Evolutionary conservation across 2,113 vertebrate genomes (phyloP), one percentile per base, ranked within the genome.

Genomic region (Chionodraco myersi): DNA sequence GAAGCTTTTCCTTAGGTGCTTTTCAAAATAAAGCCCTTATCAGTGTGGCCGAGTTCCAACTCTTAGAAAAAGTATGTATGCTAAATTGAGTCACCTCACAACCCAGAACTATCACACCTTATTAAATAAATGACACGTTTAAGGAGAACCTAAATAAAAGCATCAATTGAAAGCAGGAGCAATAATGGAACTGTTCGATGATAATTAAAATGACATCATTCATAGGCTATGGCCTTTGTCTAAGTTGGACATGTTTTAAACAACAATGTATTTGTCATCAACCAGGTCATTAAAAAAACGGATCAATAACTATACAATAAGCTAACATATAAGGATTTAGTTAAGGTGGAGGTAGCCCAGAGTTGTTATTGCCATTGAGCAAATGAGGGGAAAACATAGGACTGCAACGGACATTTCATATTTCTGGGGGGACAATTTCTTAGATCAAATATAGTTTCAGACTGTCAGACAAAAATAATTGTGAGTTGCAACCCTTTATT

Each of bases 11-110:
- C 90, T 80, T 49, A 15, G 10, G 6, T 4, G 3, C 54, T 54
- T 90, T 92, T 91, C 90, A 91, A 61, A 92, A 90, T 91, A 91
- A 91, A 88, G 80, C 30, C 1, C 10, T 1, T 1, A 51, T 47
- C 45, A 12, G 3, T 2, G 13, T 51, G 23, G 47, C 16, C 2
- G 3, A 1, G 34, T 21, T 30, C 15, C 23, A 48, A 6, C 53
- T 41, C 30, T 6, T 16, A 6, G 16, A 48, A 36, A 26, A 36
- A 11, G 6, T 3, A 13, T 21, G 21, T 16, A 49, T 15, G 5
- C 70, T 60, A 2, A 12, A 68, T 3, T 10, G 7, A 45, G 12
- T 72, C 23, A 47, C 4, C 15, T n/a, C 6, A 1, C 21, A 54
- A 34, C 13, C 45, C 34, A 12, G 10, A 21, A 47, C 26, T 0